Percentiles rank a stretch among this genome's conserved stretches.
phyloP scores from a whole-genome alignment of 1,140 invertebrate genomes.

The Contarinia nasturtii region DNA sequence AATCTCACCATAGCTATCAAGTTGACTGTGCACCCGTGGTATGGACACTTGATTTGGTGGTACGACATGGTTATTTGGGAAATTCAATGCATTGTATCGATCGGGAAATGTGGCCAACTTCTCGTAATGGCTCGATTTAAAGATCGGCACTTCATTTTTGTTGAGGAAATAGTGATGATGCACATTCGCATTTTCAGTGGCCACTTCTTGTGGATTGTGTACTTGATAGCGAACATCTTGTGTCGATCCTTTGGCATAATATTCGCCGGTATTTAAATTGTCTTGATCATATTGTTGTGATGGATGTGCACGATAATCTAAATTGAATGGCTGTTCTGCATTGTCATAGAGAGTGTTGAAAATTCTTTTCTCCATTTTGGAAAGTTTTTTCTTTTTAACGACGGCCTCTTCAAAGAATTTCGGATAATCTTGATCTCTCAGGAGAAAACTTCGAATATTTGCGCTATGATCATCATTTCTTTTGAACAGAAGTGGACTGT shows the following conservation, averaged over 20 bases:
- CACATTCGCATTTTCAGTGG: slow-evolving; percentile 9
- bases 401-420: slow-evolving; percentile 12
- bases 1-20: too few relatives aligned
- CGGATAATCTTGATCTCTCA: slow-evolving; percentile 20
- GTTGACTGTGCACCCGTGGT: too few relatives aligned
- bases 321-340: neutral
- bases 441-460: slow-evolving; percentile 13
- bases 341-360: neutral
- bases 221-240: neutral
- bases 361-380: neutral
- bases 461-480: neutral
- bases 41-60: too few relatives aligned
- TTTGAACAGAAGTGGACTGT: slow-evolving; percentile 3
- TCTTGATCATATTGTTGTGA: neutral
- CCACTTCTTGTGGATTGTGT: neutral
- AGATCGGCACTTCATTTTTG: slow-evolving; percentile 8
- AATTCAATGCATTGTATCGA: too few relatives aligned
- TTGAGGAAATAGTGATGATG: slow-evolving; percentile 25
- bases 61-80: too few relatives aligned
- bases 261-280: slow-evolving; percentile 5
- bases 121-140: slow-evolving; percentile 4
- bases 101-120: neutral
- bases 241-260: neutral
- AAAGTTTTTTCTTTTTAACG: neutral
- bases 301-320: neutral